Percentiles rank a stretch among this genome's conserved stretches.
Evolutionary conservation across 2,888 invertebrate genomes (phyloP).

Genomic region (Mimas tiliae): DNA sequence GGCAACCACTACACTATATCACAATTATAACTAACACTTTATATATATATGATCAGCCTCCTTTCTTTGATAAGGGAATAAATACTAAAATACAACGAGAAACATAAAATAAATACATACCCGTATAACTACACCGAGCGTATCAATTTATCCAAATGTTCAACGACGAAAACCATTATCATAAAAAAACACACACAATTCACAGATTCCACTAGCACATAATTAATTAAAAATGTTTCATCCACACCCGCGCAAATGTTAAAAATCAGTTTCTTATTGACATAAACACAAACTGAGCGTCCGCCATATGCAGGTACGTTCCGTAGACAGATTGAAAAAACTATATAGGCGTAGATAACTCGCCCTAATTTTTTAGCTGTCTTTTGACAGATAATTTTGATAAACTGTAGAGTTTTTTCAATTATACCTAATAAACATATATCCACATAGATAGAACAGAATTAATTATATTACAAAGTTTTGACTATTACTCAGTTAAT

Average conservation of each 20-base stretch:
- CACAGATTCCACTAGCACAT: slow-evolving; percentile 78
- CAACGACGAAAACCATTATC: slow-evolving; percentile 77
- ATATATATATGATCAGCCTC: background rate
- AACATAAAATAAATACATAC: slow-evolving; percentile 79
- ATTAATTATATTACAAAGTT: background rate
- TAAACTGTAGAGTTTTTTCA: background rate
- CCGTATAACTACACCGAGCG: slow-evolving; percentile 75
- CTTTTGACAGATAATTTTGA: slow-evolving; percentile 9
- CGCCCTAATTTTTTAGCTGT: slow-evolving; percentile 21
- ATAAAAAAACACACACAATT: slow-evolving; percentile 75
- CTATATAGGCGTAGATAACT: slow-evolving; percentile 27
- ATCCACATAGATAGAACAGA: background rate
- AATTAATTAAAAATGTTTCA: slow-evolving; percentile 68
- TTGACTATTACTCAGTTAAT: background rate
- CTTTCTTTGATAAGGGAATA: slow-evolving; percentile 6
- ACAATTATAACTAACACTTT: background rate
- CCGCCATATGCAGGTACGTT: slow-evolving; percentile 84
- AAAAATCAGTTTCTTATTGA: slow-evolving; percentile 83
- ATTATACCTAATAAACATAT: too few species aligned
- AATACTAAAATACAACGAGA: slow-evolving; percentile 41
- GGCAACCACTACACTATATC: background rate
- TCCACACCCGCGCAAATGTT: slow-evolving; percentile 83
- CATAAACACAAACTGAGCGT: slow-evolving; percentile 85
- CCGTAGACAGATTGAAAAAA: slow-evolving; percentile 46
- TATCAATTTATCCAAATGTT: slow-evolving; percentile 73